A percentile compares a stretch with the other conserved stretches of the same genome.
Conservation (phyloP, 2,888 invertebrate species). For the Cosmopolites sordidus region DNA sequence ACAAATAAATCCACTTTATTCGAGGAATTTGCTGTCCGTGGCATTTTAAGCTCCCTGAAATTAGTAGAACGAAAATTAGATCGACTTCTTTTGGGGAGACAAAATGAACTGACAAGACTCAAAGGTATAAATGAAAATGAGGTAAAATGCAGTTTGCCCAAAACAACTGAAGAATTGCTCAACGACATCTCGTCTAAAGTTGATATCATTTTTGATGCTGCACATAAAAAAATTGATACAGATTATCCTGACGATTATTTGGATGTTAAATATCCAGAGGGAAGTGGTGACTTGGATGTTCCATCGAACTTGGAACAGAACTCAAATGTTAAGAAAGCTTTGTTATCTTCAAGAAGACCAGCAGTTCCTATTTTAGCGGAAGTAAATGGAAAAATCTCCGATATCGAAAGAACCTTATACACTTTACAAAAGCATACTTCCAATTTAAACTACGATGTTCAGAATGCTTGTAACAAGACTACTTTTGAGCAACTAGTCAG, state of each 20-base stretch:
- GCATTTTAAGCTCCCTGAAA: conserved; percentile 46
- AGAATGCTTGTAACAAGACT: neutral
- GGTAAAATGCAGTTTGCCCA: conserved; percentile 42
- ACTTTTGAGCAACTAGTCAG: neutral
- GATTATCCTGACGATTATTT: conserved; percentile 33
- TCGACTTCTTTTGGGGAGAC: conserved; percentile 32
- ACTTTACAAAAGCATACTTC: neutral
- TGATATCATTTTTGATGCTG: conserved; percentile 46
- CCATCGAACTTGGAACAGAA: conserved; percentile 6
- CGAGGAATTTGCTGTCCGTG: conserved; percentile 46
- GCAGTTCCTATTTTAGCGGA: conserved; percentile 4
- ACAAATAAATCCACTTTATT: conserved; percentile 36
- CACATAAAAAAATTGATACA: conserved; percentile 34
- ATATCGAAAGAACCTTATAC: conserved; percentile 6
- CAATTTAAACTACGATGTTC: neutral
- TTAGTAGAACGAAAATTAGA: conserved; percentile 45
- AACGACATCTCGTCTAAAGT: conserved; percentile 47
- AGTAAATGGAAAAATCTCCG: neutral
- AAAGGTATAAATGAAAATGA: conserved; percentile 30
- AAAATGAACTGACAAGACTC: conserved; percentile 26
- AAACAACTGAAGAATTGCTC: conserved; percentile 42
- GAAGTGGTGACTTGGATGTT: conserved; percentile 29
- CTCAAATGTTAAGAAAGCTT: neutral
- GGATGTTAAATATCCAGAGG: conserved; percentile 31
- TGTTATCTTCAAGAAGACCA: neutral